Percentiles rank a stretch among this genome's conserved stretches.
phyloP scores from a whole-genome alignment of 2,113 vertebrate species.

The Platanista minor region DNA sequence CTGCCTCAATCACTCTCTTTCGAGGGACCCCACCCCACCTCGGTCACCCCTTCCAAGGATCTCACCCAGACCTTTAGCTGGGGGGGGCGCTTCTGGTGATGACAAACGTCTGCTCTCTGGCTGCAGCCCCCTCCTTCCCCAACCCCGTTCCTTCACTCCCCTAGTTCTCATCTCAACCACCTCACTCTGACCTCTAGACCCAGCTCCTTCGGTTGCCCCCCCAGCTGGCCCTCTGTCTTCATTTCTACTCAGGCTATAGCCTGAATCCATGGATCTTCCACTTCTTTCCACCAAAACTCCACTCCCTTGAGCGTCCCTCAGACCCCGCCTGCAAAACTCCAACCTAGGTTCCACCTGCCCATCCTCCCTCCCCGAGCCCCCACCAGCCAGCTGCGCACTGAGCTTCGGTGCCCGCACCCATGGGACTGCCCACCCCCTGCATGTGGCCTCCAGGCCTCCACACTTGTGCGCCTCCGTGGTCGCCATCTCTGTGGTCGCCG shows the following conservation, averaged over 20 bases:
- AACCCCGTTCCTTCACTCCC: too few relatives aligned
- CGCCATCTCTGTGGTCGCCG: fast-evolving
- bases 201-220: fast-evolving
- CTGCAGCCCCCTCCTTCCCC: not conserved
- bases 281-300: too few relatives aligned
- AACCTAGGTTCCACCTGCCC: fast-evolving
- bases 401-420: too few relatives aligned
- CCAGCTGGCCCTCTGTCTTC: not conserved
- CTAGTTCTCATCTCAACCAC: not conserved
- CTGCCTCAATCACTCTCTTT: too few relatives aligned
- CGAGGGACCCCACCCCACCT: not conserved
- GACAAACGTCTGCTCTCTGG: not conserved
- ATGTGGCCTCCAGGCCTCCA: not conserved
- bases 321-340: not conserved
- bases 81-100: not conserved
- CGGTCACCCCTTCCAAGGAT: not conserved
- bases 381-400: fast-evolving
- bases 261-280: not conserved
- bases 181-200: too few relatives aligned
- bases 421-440: fast-evolving
- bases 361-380: fast-evolving
- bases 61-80: not conserved
- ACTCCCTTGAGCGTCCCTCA: too few relatives aligned
- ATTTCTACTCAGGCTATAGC: not conserved
- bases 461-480: too few relatives aligned